These are phyloP conservation scores for Phainopepla nitens DNA, from an alignment of 2,113 vertebrate species.

Conservation along the genomic window DNA sequence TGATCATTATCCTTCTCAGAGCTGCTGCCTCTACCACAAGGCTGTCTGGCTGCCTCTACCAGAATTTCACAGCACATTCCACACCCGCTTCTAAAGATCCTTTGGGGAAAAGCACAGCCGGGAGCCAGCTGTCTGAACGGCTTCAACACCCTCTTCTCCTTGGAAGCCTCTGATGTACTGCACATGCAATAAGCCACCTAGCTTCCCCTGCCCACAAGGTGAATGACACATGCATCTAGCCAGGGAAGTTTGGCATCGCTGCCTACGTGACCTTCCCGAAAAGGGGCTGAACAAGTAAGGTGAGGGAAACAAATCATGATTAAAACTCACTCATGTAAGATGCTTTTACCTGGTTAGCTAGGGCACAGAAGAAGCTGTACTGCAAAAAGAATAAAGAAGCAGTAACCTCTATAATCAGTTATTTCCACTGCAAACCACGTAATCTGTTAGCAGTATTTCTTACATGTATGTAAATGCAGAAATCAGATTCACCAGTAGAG, in stretches of 20 bases:
- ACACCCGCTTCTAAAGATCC: background rate
- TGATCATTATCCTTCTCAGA: background rate
- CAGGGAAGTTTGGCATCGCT: background rate
- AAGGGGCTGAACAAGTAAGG: background rate
- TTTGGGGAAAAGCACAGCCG: background rate
- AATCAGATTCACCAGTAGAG: background rate
- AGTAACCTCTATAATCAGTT: background rate
- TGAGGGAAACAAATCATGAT: background rate
- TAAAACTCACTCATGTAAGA: background rate
- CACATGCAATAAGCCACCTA: background rate
- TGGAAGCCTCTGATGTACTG: background rate
- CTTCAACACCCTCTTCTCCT: background rate
- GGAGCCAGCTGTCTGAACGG: background rate
- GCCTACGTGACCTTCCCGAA: background rate
- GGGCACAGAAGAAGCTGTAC: background rate
- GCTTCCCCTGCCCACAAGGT: background rate
- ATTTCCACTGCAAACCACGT: background rate
- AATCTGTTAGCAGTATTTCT: background rate
- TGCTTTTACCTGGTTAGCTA: background rate
- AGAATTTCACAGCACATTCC: constrained; percentile 39
- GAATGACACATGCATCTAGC: background rate
- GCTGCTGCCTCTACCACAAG: background rate
- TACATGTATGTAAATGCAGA: background rate
- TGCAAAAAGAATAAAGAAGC: background rate
- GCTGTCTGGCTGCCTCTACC: background rate